Percentiles rank a stretch among this genome's conserved stretches.
Evolutionary conservation across 35 echinoderm and acorn worm species (phyloP).

Genomic region (Heliocidaris tuberculata): DNA sequence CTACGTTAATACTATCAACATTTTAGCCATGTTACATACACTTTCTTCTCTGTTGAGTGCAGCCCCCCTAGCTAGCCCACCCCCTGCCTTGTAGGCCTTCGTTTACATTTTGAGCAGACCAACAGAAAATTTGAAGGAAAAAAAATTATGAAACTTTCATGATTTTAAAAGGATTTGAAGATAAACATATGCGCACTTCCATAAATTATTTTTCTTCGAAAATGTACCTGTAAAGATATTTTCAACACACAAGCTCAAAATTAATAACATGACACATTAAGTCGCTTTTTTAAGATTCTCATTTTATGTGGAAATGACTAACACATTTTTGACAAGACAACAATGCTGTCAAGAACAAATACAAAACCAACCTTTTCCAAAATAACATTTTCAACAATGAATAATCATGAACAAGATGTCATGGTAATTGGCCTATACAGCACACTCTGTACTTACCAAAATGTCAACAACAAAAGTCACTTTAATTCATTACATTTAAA

Average conservation of each 20-base stretch:
- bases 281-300: constrained; percentile 29
- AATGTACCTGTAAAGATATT: too few species aligned
- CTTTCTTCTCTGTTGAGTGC: too few species aligned
- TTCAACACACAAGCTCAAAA: background rate
- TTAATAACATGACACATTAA: background rate
- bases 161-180: too few species aligned
- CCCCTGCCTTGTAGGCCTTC: too few species aligned
- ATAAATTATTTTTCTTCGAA: too few species aligned
- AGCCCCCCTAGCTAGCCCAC: too few species aligned
- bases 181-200: too few species aligned
- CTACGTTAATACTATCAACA: too few species aligned
- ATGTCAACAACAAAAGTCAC: background rate
- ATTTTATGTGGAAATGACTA: constrained; percentile 52
- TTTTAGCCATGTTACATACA: too few species aligned
- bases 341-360: constrained; percentile 45
- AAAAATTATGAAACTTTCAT: too few species aligned
- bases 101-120: too few species aligned
- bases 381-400: constrained; percentile 29
- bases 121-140: too few species aligned
- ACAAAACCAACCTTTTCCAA: constrained; percentile 36
- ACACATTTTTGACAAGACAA: constrained; percentile 54
- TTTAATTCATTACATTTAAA: background rate
- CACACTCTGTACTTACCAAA: constrained; percentile 8
- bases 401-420: constrained; percentile 4
- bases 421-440: constrained; percentile 16